Base-by-base conservation (phyloP, 1,140 invertebrate genomes). In the Whitmania pigra region DNA sequence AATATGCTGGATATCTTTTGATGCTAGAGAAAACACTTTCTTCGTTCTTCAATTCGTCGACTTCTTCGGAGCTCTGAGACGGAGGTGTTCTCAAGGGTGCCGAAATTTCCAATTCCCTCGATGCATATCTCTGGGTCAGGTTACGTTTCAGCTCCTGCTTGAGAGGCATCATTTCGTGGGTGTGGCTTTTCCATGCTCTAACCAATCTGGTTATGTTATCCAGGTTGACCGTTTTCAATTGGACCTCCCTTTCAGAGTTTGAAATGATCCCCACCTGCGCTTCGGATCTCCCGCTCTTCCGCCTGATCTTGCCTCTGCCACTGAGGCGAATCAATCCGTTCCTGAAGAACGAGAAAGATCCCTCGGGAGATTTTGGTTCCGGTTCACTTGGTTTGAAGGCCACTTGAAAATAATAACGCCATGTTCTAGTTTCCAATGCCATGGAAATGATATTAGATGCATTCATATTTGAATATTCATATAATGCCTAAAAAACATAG, bases 1-100 rank as follows among this genome's bases (percentile, higher is more conserved):
- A 63, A 17, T 63, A 63, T 63, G 57, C 57, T 0, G 57, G 57
- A 17, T 63, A 63, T 63, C 57, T 22, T 31, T 63, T 63, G 57
- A 63, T 63, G 29, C 57, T 63, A 6, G 57, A 63, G 29, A 63
- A 63, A 7, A 31, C 22, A n/a, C 22, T 31, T 22, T 63, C 57
- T 63, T 31, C 22, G 29, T 63, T 63, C 22, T 49, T 49, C 9
- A 13, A 49, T 17, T 25, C 57, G 11, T 31, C 57, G 6, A 31
- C 11, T 63, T 63, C 29, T 63, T 63, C 57, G 6, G 29, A 2
- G 57, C 29, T 63, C 18, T 17, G 57, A 20, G 57, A 63, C 9
- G 57, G 57, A 2, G 9, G 57, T 3, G 57, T 7, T 25, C 57
- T 63, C 29, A 63, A 25, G 9, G 57, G 57, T 13, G 57, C 57